Conservation (phyloP, 30 jellyfish, hydroid and myxozoan species). For the Phacellophora camtschatica region DNA sequence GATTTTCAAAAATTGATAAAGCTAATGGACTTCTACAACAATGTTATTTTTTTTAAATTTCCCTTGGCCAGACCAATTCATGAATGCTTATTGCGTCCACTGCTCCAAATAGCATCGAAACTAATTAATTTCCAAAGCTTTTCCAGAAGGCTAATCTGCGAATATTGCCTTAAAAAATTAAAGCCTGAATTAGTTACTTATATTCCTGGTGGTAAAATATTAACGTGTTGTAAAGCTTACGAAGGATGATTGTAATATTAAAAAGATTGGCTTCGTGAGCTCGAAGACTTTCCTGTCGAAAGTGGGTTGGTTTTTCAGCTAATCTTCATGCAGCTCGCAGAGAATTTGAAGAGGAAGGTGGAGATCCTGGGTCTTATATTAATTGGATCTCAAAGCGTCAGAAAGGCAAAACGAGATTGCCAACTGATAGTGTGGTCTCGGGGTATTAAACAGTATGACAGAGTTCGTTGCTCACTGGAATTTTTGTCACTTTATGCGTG, state of each 20-base stretch:
- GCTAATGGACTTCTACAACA: too few species aligned
- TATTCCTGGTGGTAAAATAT: too few species aligned
- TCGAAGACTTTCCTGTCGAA: background rate
- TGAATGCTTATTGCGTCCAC: background rate
- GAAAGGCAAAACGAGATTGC: background rate
- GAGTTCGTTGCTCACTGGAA: too few species aligned
- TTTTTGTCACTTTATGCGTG: too few species aligned
- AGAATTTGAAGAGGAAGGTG: slow-evolving; percentile 6
- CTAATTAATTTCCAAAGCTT: background rate
- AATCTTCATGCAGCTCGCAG: slow-evolving; percentile 9
- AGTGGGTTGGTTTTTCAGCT: slow-evolving; percentile 27
- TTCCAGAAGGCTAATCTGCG: slow-evolving; percentile 5
- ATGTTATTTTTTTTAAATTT: too few species aligned
- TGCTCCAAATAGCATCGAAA: background rate
- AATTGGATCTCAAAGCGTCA: background rate
- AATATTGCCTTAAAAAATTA: slow-evolving; percentile 12
- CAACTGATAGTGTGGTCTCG: background rate
- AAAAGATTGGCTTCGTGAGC: slow-evolving; percentile 24
- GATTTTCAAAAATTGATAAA: too few species aligned
- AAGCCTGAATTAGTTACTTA: slow-evolving; percentile 6
- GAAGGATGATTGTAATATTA: too few species aligned
- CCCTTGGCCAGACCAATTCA: background rate
- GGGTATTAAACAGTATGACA: too few species aligned
- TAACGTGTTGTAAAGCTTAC: too few species aligned
- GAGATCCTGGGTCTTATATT: background rate